phyloP scores from a whole-genome alignment of 2,888 invertebrate species.

The Taphrorychus bicolor region DNA sequence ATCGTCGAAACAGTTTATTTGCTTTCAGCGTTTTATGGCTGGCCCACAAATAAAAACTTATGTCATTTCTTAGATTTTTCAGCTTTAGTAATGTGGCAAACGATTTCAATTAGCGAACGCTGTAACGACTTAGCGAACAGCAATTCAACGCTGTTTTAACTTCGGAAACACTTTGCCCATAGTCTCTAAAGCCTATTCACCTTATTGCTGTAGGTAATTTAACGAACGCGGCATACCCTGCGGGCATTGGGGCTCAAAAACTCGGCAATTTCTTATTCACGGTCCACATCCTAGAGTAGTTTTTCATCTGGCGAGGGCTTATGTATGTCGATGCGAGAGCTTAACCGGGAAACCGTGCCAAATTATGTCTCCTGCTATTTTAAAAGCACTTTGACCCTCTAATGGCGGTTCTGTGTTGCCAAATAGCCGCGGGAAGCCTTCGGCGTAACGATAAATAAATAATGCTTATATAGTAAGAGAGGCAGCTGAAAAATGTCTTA shows the following conservation, averaged over 20 bases:
- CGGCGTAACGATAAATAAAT: slow-evolving; percentile 20
- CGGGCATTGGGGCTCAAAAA: too few species aligned
- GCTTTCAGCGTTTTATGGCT: neutral
- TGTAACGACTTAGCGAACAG: too few species aligned
- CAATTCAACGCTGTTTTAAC: too few species aligned
- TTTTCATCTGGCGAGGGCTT: slow-evolving; percentile 1
- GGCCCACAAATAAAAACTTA: neutral
- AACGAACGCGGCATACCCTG: too few species aligned
- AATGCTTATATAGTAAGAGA: neutral
- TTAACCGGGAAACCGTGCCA: slow-evolving; percentile 10
- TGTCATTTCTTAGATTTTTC: neutral
- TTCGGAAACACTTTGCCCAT: too few species aligned
- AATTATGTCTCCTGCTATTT: slow-evolving; percentile 42
- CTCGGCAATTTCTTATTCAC: neutral
- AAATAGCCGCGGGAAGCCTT: slow-evolving; percentile 26
- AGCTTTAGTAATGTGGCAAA: neutral
- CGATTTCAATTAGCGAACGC: too few species aligned
- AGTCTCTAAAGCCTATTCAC: too few species aligned
- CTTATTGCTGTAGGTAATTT: too few species aligned
- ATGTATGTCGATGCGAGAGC: neutral
- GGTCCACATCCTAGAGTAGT: neutral
- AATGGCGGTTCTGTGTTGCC: slow-evolving; percentile 30
- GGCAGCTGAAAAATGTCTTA: too few species aligned
- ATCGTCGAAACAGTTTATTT: neutral
- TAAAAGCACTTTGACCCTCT: slow-evolving; percentile 44